Base-by-base conservation (phyloP, 2,888 invertebrate genomes). In the Meteorus colon region DNA sequence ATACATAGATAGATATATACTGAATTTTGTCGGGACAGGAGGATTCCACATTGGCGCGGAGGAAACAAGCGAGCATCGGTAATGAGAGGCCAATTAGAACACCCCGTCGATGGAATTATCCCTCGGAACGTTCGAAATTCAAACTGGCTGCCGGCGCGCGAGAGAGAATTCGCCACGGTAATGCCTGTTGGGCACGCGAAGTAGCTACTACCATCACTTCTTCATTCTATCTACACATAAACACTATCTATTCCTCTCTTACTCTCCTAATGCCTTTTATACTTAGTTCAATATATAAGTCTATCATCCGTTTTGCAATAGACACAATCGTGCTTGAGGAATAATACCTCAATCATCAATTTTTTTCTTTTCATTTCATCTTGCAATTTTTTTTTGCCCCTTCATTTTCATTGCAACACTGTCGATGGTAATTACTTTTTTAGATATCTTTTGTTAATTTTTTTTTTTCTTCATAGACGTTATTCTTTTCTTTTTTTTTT, bases 1-100 rank as follows among this genome's bases (percentile, higher is more conserved):
- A 48, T 6, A 41, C 8, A 34, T 34, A 34, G 3, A 34, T 34
- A 41, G 10, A n/a, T 48, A 48, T 48, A 48, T 48, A 16, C 37
- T 55, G 37, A 34, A 45, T 24, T 48, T 31, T 37, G 51, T 19
- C 19, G 37, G 34, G 45, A 41, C 41, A 4, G 48, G 60, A 34
- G 59, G 19, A 66, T 74, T 24, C 77, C 45, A 68, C 65, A 73
- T 70, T 77, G 81, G 79, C 82, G 79, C 82, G 79, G 68, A 78
- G 80, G 85, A 84, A 86, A 86, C 85, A 88, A 88, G 87, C 86
- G 88, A 88, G 87, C 88, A 89, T 88, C 88, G 87, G 86, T 88
- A 89, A 89, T 89, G 88, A 88, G 89, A 86, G 89, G 81, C 87
- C 88, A 88, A 89, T 89, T 89, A 89, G 87, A 87, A 88, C 87